Base-by-base conservation (phyloP, 2,113 vertebrate genomes). In the Odocoileus hemionus region DNA sequence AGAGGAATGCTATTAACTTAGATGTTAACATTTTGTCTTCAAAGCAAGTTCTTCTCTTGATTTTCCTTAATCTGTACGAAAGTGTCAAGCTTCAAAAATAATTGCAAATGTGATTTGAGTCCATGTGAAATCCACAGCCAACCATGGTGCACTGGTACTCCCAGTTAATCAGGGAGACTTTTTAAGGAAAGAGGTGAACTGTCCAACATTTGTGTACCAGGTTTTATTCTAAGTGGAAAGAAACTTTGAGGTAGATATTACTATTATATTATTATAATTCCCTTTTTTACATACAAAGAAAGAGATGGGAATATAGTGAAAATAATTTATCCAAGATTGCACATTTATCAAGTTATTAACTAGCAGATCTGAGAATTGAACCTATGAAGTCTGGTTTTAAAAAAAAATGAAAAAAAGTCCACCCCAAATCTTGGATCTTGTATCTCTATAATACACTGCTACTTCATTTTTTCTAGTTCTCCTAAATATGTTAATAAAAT, bases 1-100 rank as follows among this genome's bases (percentile, higher is more conserved):
- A 83, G 57, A 83, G 26, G n/a, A 96, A 83, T 70, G 55, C 15
- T 64, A 21, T 74, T 94, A 61, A 76, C 25, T 70, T 61, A 83
- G 23, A 87, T 78, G 80, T 74, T 95, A 92, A 74, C 25, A 45
- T 86, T 91, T 79, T 90, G 13, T 21, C 85, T 97, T 96, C 93
- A 95, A 47, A 93, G 33, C 21, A 33, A 88, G 4, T 26, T 64
- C 70, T 96, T 91, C 36, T 87, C 30, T 86, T 58, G 36, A 83
- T 82, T 82, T 94, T 92, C 50, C 70, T n/a, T 92, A 89, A 86
- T 79, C 50, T 85, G 23, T 74, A 60, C 36, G 9, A 89, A 95
- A 95, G 10, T 92, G 43, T 78, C 45, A 94, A 52, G 26, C 45
- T 91, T 96, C 61, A 91, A 87, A 97, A 79, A 54, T 76, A 58